Base-by-base conservation (phyloP, 1,140 invertebrate genomes). In the Drosophila erecta region DNA sequence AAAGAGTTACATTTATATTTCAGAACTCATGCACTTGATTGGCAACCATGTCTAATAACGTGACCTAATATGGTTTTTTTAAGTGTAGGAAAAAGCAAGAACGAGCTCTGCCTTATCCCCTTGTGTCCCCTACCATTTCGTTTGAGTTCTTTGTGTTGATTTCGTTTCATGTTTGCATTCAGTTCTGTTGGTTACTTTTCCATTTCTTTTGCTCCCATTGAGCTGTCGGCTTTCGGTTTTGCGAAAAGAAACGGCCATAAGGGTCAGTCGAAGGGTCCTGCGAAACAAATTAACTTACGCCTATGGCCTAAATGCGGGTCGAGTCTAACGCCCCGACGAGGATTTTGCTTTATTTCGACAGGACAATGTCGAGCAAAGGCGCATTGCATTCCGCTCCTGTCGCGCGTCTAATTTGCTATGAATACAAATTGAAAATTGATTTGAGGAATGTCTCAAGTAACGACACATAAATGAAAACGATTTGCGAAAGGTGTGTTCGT, bases 231-330 rank as follows among this genome's bases (percentile, higher is more conserved):
- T 27, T n/a, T 47, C 7, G n/a, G 2, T 7, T 10, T 15, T 33
- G 27, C 27, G 24, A 27, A 27, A 49, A 2, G 47, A 24, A 30
- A 30, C 30, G 74, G 43, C 59, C 56, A 59, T 53, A 38, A 54
- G 56, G 56, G 67, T 46, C 55, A 61, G 44, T 40, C 53, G 43
- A 44, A 61, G 58, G 20, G 33, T 38, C 61, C 58, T 51, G 75
- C 65, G 69, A 87, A 81, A 72, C 70, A 81, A 87, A 86, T 87
- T 81, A 87, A 81, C 75, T 83, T 72, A 54, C 58, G 70, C 60
- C 74, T 43, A 37, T 71, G 81, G 47, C 62, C 44, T 20, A 12
- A 22, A 67, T 64, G 64, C 59, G 64, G 64, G 59, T 24, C 15
- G 22, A 22, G 15, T 8, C 37, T 58, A 37, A 22, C 37, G 37